Conservation (phyloP, 2,797 vertebrate genomes). For the Megaceryle alcyon region DNA sequence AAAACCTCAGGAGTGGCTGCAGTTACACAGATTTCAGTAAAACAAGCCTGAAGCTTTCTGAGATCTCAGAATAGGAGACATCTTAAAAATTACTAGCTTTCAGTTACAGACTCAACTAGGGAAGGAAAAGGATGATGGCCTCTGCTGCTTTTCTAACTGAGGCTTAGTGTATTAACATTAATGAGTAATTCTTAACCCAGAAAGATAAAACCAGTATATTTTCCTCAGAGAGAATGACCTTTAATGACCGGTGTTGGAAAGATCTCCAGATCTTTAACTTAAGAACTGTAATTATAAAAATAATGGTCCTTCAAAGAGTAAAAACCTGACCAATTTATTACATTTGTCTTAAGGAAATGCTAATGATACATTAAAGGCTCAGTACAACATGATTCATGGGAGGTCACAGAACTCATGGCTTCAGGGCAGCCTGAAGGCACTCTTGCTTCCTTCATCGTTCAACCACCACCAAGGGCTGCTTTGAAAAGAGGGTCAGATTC, state of each 20-base stretch:
- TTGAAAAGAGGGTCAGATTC: background rate
- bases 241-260: background rate
- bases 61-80: background rate
- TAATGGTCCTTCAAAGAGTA: background rate
- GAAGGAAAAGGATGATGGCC: background rate
- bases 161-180: background rate
- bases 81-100: background rate
- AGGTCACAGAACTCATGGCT: background rate
- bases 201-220: background rate
- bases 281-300: background rate
- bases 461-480: background rate
- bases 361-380: background rate
- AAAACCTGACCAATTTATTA: background rate
- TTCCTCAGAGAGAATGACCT: background rate
- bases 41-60: background rate
- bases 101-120: background rate
- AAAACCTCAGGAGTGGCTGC: background rate
- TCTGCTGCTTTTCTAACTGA: background rate
- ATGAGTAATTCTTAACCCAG: background rate
- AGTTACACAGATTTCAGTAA: background rate
- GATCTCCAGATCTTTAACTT: background rate
- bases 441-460: background rate
- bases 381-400: fast-evolving
- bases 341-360: background rate
- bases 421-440: background rate